A percentile compares a stretch with the other conserved stretches of the same genome.
Evolutionary conservation across 1,140 invertebrate genomes (phyloP).

Genomic region (Drosophila takahashii): DNA sequence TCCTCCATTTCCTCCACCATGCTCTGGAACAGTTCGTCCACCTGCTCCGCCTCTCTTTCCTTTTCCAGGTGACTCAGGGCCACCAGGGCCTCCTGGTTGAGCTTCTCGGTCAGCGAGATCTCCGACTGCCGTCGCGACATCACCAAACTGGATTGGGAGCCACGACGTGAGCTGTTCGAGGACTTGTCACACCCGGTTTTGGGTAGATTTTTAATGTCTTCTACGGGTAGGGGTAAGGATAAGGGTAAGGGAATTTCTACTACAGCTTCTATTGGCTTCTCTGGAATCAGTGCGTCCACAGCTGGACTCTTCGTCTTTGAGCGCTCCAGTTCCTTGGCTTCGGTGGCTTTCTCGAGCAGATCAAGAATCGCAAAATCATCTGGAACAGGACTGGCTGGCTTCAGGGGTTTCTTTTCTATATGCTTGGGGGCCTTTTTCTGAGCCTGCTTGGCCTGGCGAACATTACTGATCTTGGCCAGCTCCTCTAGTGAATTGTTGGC

Average conservation of each 20-base stretch:
- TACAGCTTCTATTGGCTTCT: conserved; percentile 4
- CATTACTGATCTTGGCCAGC: conserved; percentile 60
- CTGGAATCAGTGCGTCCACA: background rate
- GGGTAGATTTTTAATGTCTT: conserved; percentile 76
- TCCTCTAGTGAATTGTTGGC: conserved; percentile 64
- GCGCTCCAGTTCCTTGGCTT: conserved; percentile 58
- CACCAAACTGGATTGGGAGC: conserved; percentile 66
- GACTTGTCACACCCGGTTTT: conserved; percentile 81
- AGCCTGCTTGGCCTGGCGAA: conserved; percentile 51
- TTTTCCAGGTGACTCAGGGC: conserved; percentile 44
- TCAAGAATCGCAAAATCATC: conserved; percentile 74
- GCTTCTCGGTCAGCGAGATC: conserved; percentile 59
- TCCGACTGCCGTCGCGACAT: conserved; percentile 59
- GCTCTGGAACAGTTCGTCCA: conserved; percentile 59
- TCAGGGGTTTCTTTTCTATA: conserved; percentile 17
- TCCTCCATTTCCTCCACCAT: conserved; percentile 56
- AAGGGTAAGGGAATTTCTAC: background rate
- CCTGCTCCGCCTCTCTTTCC: conserved; percentile 29
- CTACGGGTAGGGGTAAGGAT: conserved; percentile 23
- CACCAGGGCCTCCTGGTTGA: conserved; percentile 54
- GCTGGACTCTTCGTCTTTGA: conserved; percentile 69
- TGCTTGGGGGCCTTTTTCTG: conserved; percentile 29
- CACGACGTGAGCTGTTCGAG: conserved; percentile 63
- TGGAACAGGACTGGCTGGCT: conserved; percentile 59
- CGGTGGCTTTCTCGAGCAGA: conserved; percentile 62